These are phyloP conservation scores for Mesoligia furuncula DNA, from an alignment of 2,888 invertebrate species.

Conservation along the genomic window DNA sequence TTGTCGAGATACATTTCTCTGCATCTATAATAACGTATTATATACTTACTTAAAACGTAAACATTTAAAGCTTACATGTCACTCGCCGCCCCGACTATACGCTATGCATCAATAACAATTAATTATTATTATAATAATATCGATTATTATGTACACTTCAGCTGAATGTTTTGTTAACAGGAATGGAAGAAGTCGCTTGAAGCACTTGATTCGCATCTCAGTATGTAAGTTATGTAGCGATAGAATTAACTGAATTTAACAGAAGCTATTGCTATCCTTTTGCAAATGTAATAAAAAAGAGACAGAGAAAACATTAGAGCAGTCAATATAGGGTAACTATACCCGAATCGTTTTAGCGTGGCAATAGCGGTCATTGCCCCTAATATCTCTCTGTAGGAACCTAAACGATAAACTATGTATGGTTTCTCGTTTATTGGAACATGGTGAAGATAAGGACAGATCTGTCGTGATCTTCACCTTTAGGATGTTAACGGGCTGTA, in stretches of 20 bases:
- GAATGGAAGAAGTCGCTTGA: conserved; percentile 18
- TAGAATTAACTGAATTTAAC: background rate
- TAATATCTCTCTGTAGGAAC: background rate
- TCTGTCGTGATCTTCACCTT: too few species aligned
- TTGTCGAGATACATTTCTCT: conserved; percentile 15
- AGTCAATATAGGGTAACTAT: background rate
- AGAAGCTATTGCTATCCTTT: conserved; percentile 3
- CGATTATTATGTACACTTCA: conserved; percentile 48
- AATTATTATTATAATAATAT: conserved; percentile 44
- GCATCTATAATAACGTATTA: conserved; percentile 13
- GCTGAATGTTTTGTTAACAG: conserved; percentile 30
- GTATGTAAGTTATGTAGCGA: background rate
- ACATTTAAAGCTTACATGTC: conserved; percentile 64
- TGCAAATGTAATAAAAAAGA: background rate
- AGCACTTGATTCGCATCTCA: conserved; percentile 8
- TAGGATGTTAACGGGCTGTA: background rate
- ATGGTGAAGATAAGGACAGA: background rate
- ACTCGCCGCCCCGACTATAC: conserved; percentile 34
- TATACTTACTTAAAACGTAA: conserved; percentile 33
- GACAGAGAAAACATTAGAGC: background rate
- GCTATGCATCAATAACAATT: conserved; percentile 54
- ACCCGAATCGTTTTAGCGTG: background rate
- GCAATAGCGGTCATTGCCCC: background rate
- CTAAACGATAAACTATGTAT: background rate
- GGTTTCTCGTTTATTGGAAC: background rate